A percentile compares a stretch with the other conserved stretches of the same genome.
These are phyloP conservation scores for Lasiommata megera DNA, from an alignment of 2,888 invertebrate genomes.

Conservation along the genomic window DNA sequence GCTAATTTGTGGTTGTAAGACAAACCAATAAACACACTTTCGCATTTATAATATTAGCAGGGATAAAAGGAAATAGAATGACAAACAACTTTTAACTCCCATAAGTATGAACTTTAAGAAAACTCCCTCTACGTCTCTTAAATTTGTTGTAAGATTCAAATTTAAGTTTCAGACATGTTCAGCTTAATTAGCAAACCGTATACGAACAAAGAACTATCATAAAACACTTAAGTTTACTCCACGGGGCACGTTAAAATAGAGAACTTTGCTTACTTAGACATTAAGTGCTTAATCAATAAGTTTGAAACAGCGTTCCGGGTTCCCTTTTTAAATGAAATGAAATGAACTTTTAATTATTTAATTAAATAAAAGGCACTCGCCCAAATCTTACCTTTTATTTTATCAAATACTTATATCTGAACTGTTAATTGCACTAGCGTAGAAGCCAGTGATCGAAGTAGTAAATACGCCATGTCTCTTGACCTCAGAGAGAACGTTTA, in stretches of 20 bases:
- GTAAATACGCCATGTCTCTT: too few relatives aligned
- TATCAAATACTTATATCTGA: too few relatives aligned
- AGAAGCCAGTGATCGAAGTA: too few relatives aligned
- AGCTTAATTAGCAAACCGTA: constrained; percentile 18
- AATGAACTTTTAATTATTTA: too few relatives aligned
- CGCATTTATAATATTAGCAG: too few relatives aligned
- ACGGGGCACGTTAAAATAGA: not conserved
- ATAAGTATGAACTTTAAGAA: not conserved
- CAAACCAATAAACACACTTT: too few relatives aligned
- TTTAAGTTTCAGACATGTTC: constrained; percentile 13
- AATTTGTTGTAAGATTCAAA: constrained; percentile 14
- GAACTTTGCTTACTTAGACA: not conserved
- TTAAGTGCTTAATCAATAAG: constrained; percentile 4
- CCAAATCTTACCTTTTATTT: too few relatives aligned
- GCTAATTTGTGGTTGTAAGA: too few relatives aligned
- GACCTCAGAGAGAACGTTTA: too few relatives aligned
- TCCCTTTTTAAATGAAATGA: too few relatives aligned
- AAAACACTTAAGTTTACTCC: constrained; percentile 8
- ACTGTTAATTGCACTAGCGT: too few relatives aligned
- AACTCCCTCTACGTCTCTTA: not conserved
- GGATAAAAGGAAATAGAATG: not conserved
- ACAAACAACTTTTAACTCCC: not conserved
- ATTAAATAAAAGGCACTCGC: too few relatives aligned
- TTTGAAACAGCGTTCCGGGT: not conserved
- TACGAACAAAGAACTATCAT: constrained; percentile 23